Evolutionary conservation across 2,888 invertebrate species (phyloP).

Genomic region (Ophion obscuratus): DNA sequence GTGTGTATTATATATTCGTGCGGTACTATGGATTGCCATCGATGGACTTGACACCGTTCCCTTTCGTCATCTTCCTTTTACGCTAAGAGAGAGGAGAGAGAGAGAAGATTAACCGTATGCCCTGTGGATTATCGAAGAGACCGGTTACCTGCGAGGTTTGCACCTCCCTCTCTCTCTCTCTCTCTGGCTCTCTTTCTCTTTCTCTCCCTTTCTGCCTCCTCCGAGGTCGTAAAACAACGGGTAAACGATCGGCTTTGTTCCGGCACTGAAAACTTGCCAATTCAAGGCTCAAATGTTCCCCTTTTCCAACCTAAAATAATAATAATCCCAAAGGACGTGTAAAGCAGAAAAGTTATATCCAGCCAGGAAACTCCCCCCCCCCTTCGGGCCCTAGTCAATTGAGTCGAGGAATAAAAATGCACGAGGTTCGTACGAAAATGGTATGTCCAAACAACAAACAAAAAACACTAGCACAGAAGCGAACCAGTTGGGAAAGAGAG

Average conservation of each 20-base stretch:
- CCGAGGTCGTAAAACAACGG: slow-evolving; percentile 44
- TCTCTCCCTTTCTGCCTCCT: slow-evolving; percentile 4
- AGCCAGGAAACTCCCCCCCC: too few species aligned
- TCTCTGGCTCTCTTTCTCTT: background rate
- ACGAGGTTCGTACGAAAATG: too few species aligned
- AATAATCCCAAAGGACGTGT: too few species aligned
- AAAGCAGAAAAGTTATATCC: too few species aligned
- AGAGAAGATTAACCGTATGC: slow-evolving; percentile 69
- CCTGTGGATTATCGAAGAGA: slow-evolving; percentile 69
- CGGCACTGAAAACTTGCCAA: background rate
- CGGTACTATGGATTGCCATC: slow-evolving; percentile 31
- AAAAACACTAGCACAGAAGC: too few species aligned
- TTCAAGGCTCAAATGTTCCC: background rate
- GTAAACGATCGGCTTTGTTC: slow-evolving; percentile 26
- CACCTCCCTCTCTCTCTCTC: background rate
- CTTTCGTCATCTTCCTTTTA: slow-evolving; percentile 75
- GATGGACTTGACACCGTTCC: slow-evolving; percentile 77
- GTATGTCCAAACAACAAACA: too few species aligned
- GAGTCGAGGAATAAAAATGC: too few species aligned
- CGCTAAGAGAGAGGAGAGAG: slow-evolving; percentile 56
- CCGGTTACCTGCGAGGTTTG: slow-evolving; percentile 56
- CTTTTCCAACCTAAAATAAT: too few species aligned
- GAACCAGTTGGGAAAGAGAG: too few species aligned
- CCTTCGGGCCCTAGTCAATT: too few species aligned
- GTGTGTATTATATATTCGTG: slow-evolving; percentile 13